A percentile compares a stretch with the other conserved stretches of the same genome.
These are phyloP conservation scores for Papilio polyxenes DNA, from an alignment of 1,140 invertebrate species.

Conservation along the genomic window DNA sequence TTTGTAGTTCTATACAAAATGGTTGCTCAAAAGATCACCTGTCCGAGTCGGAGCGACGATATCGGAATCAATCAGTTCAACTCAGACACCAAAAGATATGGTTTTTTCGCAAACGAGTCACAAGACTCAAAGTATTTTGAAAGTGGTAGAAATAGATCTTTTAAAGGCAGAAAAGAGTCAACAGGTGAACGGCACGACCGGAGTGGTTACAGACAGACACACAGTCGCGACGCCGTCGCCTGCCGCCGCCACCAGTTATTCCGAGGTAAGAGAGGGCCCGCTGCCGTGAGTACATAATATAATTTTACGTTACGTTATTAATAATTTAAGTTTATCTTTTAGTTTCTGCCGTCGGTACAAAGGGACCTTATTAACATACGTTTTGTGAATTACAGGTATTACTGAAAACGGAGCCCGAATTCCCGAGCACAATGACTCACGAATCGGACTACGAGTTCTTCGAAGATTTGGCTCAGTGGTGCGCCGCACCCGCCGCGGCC, in stretches of 20 bases:
- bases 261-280: constrained; percentile 67
- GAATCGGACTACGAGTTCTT: constrained; percentile 76
- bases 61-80: constrained; percentile 69
- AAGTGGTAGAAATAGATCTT: constrained; percentile 78
- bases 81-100: constrained; percentile 76
- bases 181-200: constrained; percentile 65
- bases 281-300: constrained; percentile 67
- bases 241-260: constrained; percentile 63
- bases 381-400: constrained; percentile 67
- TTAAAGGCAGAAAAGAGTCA: constrained; percentile 74
- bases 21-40: constrained; percentile 78
- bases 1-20: constrained; percentile 81
- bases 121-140: constrained; percentile 74
- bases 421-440: constrained; percentile 71
- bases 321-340: constrained; percentile 59
- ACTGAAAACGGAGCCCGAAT: constrained; percentile 71
- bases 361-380: constrained; percentile 53
- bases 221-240: constrained; percentile 51
- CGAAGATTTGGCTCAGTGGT: constrained; percentile 76
- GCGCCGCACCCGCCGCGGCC: constrained; percentile 67
- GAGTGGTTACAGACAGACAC: constrained; percentile 65
- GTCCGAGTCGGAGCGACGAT: constrained; percentile 75
- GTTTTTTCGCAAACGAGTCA: constrained; percentile 79
- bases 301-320: constrained; percentile 49
- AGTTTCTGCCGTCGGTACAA: constrained; percentile 41